phyloP scores from a whole-genome alignment of 64 coral and sea anemone species.

The Porites australiensis region DNA sequence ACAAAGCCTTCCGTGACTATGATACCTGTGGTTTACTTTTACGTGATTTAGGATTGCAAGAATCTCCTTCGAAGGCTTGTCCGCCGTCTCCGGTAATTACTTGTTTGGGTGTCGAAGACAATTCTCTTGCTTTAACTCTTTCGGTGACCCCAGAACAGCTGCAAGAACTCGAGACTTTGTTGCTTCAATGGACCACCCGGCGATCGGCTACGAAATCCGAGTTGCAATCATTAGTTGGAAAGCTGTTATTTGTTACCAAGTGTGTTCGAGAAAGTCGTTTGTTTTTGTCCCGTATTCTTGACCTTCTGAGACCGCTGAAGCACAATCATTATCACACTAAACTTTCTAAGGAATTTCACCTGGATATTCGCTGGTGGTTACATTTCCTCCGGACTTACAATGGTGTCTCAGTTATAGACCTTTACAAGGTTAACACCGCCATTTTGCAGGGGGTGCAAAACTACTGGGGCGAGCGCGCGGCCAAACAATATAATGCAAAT shows the following conservation, averaged over 20 bases:
- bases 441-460: too few relatives aligned
- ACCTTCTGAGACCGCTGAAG: background rate
- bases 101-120: constrained; percentile 15
- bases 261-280: background rate
- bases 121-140: background rate
- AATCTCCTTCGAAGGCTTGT: background rate
- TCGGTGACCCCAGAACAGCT: background rate
- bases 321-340: background rate
- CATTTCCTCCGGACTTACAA: background rate
- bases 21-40: background rate
- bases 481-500: too few relatives aligned
- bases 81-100: background rate
- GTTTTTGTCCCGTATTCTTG: constrained; percentile 6
- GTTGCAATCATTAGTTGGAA: background rate
- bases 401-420: background rate
- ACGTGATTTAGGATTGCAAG: background rate
- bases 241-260: constrained; percentile 9
- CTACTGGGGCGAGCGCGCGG: too few relatives aligned
- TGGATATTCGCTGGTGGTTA: background rate
- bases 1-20: background rate
- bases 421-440: too few relatives aligned
- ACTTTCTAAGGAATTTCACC: background rate
- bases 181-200: background rate
- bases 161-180: background rate
- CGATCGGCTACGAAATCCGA: background rate